Evolutionary conservation across 1,140 invertebrate genomes (phyloP), one percentile per base, ranked within the genome.

Genomic region (Protaetia brevitarsis): DNA sequence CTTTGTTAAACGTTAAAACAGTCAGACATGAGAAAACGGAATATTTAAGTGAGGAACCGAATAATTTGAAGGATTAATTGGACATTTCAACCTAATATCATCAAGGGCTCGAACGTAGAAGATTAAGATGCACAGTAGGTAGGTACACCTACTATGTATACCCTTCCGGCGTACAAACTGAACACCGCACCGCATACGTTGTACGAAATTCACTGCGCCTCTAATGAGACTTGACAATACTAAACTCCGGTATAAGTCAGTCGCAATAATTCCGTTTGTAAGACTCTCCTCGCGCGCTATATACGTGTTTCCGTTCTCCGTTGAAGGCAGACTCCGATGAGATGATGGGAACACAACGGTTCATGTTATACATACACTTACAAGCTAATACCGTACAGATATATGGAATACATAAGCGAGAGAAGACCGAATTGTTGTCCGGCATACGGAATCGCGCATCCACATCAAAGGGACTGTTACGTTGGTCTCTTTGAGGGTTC

Each of bases 241-340:
- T 61, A 66, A 66, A 66, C 57, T 66, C 65, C 31, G 16, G 45
- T 21, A 28, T 66, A 66, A 66, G 65, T 66, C 65, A 66, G 29
- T 66, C 51, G 65, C 65, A 66, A 66, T 66, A 66, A 66, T 66
- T 66, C 65, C 57, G 65, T 66, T 66, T 66, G 65, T 66, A 66
- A 66, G 65, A 66, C 58, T 66, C 26, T 59, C 41, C 41, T 51
- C 41, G 11, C 19, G 41, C 11, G 41, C 19, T 19, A 19, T 13
- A 6, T 51, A 23, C 26, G 19, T 51, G 41, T 23, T 10, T 51
- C n/a, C n/a, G 41, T 51, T 10, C 26, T 10, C 10, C 19, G 19
- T 23, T 51, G 41, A 51, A 51, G 41, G 13, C 19, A 23, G 21
- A 13, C n/a, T 51, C 19, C 19, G 41, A 31, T n/a, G 29, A 34